Conservation (phyloP, 2,797 vertebrate genomes). For the Paedocypris micromegethes region DNA sequence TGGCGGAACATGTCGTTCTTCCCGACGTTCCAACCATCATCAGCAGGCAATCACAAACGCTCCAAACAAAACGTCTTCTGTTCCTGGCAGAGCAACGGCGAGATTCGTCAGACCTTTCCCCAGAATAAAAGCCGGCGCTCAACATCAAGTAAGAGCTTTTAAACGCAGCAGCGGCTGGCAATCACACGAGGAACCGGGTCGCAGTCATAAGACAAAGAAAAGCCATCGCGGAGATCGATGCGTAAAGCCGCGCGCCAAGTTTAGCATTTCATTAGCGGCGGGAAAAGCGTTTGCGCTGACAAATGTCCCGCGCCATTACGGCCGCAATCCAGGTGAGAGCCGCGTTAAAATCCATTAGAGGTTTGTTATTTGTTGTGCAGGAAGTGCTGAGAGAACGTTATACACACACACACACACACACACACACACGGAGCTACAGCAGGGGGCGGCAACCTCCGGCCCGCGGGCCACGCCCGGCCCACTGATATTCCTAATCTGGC, state of each 20-base stretch:
- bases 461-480: too few relatives aligned
- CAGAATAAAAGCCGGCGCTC: constrained; percentile 33
- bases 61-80: constrained; percentile 14
- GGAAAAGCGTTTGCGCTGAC: constrained; percentile 56
- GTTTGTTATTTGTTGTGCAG: constrained; percentile 58
- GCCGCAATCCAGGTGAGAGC: constrained; percentile 61
- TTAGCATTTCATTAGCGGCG: constrained; percentile 62
- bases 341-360: constrained; percentile 60
- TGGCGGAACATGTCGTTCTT: too few relatives aligned
- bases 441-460: too few relatives aligned
- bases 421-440: too few relatives aligned
- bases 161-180: constrained; percentile 55
- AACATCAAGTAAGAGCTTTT: constrained; percentile 51
- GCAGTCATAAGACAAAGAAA: constrained; percentile 60
- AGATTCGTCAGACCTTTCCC: constrained; percentile 3
- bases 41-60: constrained; percentile 9
- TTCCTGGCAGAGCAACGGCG: constrained; percentile 10
- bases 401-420: too few relatives aligned
- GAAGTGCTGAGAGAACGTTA: constrained; percentile 44
- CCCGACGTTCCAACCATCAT: constrained; percentile 6
- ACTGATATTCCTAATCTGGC: too few relatives aligned
- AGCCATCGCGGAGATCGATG: constrained; percentile 59
- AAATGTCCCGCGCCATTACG: constrained; percentile 58
- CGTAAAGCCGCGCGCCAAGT: constrained; percentile 53
- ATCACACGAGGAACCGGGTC: constrained; percentile 59